These are phyloP conservation scores for Malacoctenus gilli DNA, from an alignment of 2,797 vertebrate genomes.

Conservation along the genomic window DNA sequence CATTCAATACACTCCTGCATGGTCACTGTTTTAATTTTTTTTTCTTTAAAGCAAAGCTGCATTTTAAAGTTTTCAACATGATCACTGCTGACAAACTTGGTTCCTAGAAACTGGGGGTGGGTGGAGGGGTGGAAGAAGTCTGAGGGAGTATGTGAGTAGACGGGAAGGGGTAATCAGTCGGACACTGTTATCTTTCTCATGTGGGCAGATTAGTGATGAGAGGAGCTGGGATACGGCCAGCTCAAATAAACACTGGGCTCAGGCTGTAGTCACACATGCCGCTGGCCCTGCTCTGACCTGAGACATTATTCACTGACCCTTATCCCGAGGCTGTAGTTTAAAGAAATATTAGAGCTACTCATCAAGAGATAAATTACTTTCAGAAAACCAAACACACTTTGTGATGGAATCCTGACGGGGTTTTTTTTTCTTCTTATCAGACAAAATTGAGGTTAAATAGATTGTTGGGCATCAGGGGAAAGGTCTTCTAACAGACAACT, in stretches of 20 bases:
- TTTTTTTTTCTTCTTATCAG: too few relatives aligned
- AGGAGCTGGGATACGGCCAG: constrained; percentile 58
- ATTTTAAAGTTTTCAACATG: constrained; percentile 38
- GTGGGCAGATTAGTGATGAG: constrained; percentile 69
- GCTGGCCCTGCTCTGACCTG: constrained; percentile 51
- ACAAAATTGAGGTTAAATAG: too few relatives aligned
- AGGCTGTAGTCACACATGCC: constrained; percentile 51
- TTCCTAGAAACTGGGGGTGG: constrained; percentile 38
- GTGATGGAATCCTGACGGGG: too few relatives aligned
- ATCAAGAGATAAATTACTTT: neutral
- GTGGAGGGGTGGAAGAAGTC: constrained; percentile 1
- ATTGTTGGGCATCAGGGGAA: too few relatives aligned
- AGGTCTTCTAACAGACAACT: too few relatives aligned
- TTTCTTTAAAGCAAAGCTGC: constrained; percentile 13
- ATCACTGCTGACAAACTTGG: constrained; percentile 36
- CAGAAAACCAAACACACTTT: too few relatives aligned
- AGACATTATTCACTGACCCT: constrained; percentile 60
- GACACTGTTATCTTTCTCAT: constrained; percentile 57
- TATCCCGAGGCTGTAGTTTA: constrained; percentile 48
- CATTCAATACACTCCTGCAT: constrained; percentile 3
- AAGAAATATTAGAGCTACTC: constrained; percentile 24
- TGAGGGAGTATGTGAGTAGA: constrained; percentile 42
- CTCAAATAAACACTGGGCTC: constrained; percentile 74
- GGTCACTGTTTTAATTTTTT: too few relatives aligned
- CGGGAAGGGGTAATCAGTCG: constrained; percentile 67